phyloP scores from a whole-genome alignment of 2,888 invertebrate species.

The Atethmia centrago region DNA sequence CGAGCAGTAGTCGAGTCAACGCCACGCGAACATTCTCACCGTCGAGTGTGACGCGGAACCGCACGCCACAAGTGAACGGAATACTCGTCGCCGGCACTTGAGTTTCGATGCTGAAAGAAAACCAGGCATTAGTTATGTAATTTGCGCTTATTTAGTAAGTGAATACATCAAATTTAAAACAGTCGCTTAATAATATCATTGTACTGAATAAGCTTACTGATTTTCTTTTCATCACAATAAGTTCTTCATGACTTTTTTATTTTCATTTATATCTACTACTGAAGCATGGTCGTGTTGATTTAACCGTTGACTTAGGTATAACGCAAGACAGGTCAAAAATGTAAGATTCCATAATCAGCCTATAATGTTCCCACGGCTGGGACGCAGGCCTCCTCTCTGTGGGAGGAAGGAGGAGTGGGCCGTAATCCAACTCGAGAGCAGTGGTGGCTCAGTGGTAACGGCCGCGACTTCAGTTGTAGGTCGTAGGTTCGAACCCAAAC shows the following conservation, averaged over 20 bases:
- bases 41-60: conserved; percentile 88
- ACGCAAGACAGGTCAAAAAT: not conserved
- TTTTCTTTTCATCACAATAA: not conserved
- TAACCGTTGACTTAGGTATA: not conserved
- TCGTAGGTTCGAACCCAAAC: too few relatives aligned
- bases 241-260: not conserved
- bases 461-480: too few relatives aligned
- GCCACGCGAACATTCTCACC: conserved; percentile 93
- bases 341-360: too few relatives aligned
- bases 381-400: too few relatives aligned
- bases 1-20: conserved; percentile 91
- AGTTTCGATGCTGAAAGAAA: conserved; percentile 88
- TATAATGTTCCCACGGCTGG: too few relatives aligned
- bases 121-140: not conserved
- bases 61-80: conserved; percentile 86
- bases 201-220: not conserved
- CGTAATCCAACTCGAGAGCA: too few relatives aligned
- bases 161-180: not conserved
- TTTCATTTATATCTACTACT: too few relatives aligned
- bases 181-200: not conserved
- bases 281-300: not conserved
- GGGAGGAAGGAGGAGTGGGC: too few relatives aligned
- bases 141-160: not conserved
- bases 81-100: conserved; percentile 89
- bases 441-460: too few relatives aligned